These are phyloP conservation scores for Craterocephalus amniculus DNA, from an alignment of 2,797 vertebrate genomes.

Conservation along the genomic window DNA sequence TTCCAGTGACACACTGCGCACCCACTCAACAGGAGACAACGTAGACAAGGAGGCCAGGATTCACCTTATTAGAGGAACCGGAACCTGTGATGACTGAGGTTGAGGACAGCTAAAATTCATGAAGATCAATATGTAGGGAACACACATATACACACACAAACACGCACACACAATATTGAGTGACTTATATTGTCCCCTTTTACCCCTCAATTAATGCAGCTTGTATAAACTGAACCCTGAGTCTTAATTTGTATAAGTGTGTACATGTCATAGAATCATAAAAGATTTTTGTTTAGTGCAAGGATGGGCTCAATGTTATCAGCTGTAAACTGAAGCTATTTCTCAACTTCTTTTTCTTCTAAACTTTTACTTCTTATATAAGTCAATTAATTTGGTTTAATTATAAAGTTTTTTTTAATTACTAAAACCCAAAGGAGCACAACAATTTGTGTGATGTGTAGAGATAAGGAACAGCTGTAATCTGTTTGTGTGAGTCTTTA, in stretches of 20 bases:
- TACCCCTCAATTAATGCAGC: conserved; percentile 11
- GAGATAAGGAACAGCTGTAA: conserved; percentile 23
- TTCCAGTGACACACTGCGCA: conserved; percentile 35
- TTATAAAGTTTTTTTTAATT: no score
- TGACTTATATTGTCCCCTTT: conserved; percentile 35
- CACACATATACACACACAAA: conserved; percentile 19
- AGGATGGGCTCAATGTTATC: background rate
- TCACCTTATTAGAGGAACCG: conserved; percentile 69
- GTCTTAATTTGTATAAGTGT: background rate
- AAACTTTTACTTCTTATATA: no score
- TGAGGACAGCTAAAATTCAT: conserved; percentile 64
- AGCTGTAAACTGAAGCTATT: background rate
- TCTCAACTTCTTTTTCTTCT: background rate
- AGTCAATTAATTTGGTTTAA: no score
- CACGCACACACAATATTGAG: conserved; percentile 15
- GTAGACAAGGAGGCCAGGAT: conserved; percentile 53
- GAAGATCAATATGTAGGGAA: conserved; percentile 48
- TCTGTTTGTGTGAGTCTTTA: background rate
- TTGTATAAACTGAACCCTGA: background rate
- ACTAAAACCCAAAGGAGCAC: conserved; percentile 11
- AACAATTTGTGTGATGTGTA: background rate
- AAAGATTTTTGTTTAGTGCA: background rate
- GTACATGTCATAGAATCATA: background rate
- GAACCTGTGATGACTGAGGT: conserved; percentile 66
- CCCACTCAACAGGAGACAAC: conserved; percentile 48